Evolutionary conservation across 1,140 invertebrate genomes (phyloP).

Genomic region (Babylonia areolata): DNA sequence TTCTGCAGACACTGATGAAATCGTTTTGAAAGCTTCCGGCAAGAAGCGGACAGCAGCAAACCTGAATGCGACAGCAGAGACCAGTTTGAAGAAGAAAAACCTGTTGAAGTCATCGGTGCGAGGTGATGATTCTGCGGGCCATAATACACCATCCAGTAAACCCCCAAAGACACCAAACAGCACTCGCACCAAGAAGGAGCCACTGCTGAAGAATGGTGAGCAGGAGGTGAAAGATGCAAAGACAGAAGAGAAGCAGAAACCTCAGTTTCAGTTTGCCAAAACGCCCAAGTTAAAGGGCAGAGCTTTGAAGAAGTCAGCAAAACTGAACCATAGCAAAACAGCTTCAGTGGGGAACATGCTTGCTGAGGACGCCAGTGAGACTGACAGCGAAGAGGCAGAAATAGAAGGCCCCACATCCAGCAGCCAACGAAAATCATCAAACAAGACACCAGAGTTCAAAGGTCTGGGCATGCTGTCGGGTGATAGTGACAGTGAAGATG

Average conservation of each 20-base stretch:
- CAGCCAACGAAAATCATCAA: too few relatives aligned
- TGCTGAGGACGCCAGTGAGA: too few relatives aligned
- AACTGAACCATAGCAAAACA: too few relatives aligned
- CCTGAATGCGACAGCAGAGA: too few relatives aligned
- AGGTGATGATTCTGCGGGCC: background rate
- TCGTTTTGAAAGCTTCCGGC: slow-evolving; percentile 7
- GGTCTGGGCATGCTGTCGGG: slow-evolving; percentile 30
- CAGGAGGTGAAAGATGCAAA: background rate
- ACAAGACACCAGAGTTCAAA: slow-evolving; percentile 35
- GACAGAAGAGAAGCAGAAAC: background rate
- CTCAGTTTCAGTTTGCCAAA: background rate
- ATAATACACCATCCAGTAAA: too few relatives aligned
- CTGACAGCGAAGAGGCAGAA: too few relatives aligned
- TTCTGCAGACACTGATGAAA: slow-evolving; percentile 47
- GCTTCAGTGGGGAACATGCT: too few relatives aligned
- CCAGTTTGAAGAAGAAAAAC: background rate
- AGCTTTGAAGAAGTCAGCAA: background rate
- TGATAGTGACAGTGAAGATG: background rate
- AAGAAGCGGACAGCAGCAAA: background rate
- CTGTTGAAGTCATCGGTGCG: too few relatives aligned
- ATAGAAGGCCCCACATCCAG: too few relatives aligned
- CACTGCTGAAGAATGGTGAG: background rate
- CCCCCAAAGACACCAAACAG: too few relatives aligned
- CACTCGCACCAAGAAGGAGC: background rate
- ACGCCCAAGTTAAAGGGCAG: background rate